Percentiles rank a stretch among this genome's conserved stretches.
Evolutionary conservation across 2,888 invertebrate genomes (phyloP).

Genomic region (Psylliodes chrysocephalus): DNA sequence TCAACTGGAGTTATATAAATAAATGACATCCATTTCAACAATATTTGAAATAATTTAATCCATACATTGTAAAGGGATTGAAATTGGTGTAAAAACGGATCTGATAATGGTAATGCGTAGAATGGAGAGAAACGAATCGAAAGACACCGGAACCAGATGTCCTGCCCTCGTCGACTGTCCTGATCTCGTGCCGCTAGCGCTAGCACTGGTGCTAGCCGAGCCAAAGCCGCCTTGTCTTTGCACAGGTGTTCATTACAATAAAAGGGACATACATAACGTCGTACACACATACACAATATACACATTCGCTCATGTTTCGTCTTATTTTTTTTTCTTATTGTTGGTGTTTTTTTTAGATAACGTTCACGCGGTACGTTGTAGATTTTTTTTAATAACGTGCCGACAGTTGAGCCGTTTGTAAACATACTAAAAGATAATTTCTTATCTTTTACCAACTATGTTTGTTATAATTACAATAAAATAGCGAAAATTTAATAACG

Average conservation of each 20-base stretch:
- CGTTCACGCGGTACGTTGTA: neutral
- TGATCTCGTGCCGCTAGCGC: neutral
- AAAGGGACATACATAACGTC: neutral
- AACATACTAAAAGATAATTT: too few species aligned
- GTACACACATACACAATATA: neutral
- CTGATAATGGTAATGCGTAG: constrained; percentile 6
- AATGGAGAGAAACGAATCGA: constrained; percentile 6
- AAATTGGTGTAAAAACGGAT: neutral
- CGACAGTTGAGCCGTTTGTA: too few species aligned
- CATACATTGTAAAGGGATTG: too few species aligned
- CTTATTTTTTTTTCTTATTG: too few species aligned
- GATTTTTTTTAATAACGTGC: too few species aligned
- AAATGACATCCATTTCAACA: too few species aligned
- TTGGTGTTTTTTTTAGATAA: neutral
- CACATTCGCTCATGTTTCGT: neutral
- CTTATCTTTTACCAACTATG: too few species aligned
- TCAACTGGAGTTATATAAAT: too few species aligned
- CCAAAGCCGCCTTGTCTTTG: neutral
- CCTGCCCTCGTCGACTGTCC: constrained; percentile 17
- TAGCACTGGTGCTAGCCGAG: neutral
- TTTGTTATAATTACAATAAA: too few species aligned
- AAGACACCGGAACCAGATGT: constrained; percentile 29
- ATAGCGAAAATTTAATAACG: too few species aligned
- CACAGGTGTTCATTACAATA: constrained; percentile 7
- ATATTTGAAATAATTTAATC: too few species aligned